Evolutionary conservation across 2,113 vertebrate species (phyloP), one percentile per base, ranked within the genome.

Genomic region (Cochlearius cochlearius): DNA sequence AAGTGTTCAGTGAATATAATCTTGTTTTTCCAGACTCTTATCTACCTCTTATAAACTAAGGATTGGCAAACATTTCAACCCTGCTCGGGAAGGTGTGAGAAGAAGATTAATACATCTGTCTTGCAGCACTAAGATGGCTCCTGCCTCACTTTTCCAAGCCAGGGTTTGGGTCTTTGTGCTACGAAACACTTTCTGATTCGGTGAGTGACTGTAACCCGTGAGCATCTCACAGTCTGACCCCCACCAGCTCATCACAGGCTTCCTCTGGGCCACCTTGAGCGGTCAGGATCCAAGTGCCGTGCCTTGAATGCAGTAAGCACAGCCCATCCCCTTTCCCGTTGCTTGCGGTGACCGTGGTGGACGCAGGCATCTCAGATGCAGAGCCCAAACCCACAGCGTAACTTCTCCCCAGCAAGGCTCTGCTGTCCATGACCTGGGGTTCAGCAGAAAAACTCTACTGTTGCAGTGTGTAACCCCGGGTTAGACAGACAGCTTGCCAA

Each of bases 1-100:
- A 92, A 94, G 81, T 59, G 23, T 72, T 90, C 56, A 39, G 62
- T 50, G 67, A 94, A 88, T 32, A 60, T 69, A 93, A 96, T 93
- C 94, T 92, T 79, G 85, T 82, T 96, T 94, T 89, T 74, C 72
- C 96, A 96, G 92, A 29, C 81, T 69, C 78, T 90, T 79, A 84
- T 75, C 81, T 92, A 50, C 86, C 41, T 86, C 7, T 2, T n/a
- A 34, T 71, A 79, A 78, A 90, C 43, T 43, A 12, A 83, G 26
- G 12, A n/a, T 1, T 91, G 87, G 74, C 72, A 94, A 90, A 88
- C 26, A 34, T 66, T 82, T 84, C 67, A 76, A 13, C 30, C 45
- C 50, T 55, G 30, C 67, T 87, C 26, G 75, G 64, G 58, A 94
- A 86, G 26, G 66, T 41, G 52, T 59, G 77, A 90, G 71, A 55